Evolutionary conservation across 2,888 invertebrate genomes (phyloP), one percentile per base, ranked within the genome.

Genomic region (Dendrolimus houi): DNA sequence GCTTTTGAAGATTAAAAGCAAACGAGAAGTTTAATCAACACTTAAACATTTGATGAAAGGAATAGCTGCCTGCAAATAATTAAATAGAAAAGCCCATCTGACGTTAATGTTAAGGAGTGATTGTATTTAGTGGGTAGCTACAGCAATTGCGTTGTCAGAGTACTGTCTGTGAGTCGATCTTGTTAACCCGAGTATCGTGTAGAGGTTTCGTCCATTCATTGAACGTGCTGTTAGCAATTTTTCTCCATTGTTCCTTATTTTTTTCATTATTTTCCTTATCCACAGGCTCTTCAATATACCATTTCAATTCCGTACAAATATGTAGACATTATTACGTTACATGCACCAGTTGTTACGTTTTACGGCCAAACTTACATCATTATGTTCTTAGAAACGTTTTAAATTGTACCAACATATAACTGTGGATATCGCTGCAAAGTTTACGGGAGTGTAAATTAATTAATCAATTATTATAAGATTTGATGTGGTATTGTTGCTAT

Each of bases 291-390:
- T 81, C 75, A 80, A 83, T 81, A 75, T 78, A 76, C 74, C 76
- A 79, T 79, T 72, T 62, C 63, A 66, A 66, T 67, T 75, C 69
- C 67, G 75, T 77, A 70, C 71, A 71, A 78, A 70, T 73, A 71
- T 75, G 74, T 76, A 63, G 62, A 74, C 77, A 83, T 81, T 81
- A 81, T 85, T 83, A 82, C 77, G 76, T 74, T 68, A 72, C 79
- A 79, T 79, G 79, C 85, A 3, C 8, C 47, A 87, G 86, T 85
- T 86, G 89, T 86, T 87, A 86, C 87, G 76, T 66, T 85, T 87
- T 84, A 84, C 79, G 79, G 69, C 68, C 74, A 62, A 87, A 87
- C 83, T 87, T 86, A 77, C 81, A 82, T 85, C 81, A 85, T 81
- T 83, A 86, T 80, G 81, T 78, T 79, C 74, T 70, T 64, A 72